phyloP scores from a whole-genome alignment of 2,888 invertebrate genomes.

The Mamestra brassicae region DNA sequence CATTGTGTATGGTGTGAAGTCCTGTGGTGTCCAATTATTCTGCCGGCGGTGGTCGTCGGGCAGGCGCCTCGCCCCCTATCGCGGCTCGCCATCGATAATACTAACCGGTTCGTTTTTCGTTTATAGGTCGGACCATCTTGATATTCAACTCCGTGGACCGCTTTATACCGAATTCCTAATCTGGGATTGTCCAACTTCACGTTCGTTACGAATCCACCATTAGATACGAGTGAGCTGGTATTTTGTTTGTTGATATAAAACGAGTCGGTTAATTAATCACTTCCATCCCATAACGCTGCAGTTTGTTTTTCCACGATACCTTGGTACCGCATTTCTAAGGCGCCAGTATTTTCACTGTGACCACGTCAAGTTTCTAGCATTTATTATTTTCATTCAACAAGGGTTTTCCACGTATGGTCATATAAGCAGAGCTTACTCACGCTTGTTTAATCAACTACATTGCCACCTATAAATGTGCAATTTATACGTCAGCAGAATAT shows the following conservation, averaged over 20 bases:
- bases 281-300: conserved; percentile 66
- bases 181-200: conserved; percentile 65
- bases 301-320: conserved; percentile 70
- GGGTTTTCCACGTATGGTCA: conserved; percentile 77
- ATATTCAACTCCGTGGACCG: conserved; percentile 70
- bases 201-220: conserved; percentile 64
- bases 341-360: conserved; percentile 70
- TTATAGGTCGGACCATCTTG: conserved; percentile 81
- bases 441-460: conserved; percentile 73
- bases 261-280: conserved; percentile 71
- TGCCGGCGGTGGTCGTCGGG: conserved; percentile 86
- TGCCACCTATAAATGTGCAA: conserved; percentile 73
- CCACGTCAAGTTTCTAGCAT: conserved; percentile 78
- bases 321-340: conserved; percentile 71
- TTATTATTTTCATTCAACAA: conserved; percentile 84
- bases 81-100: conserved; percentile 89
- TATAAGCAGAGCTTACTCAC: conserved; percentile 72
- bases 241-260: conserved; percentile 30
- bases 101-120: conserved; percentile 87
- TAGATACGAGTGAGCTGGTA: conserved; percentile 33
- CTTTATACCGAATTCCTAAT: conserved; percentile 74
- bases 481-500: conserved; percentile 70
- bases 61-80: conserved; percentile 89
- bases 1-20: conserved; percentile 87
- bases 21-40: conserved; percentile 90